These are phyloP conservation scores for Danio choprae DNA, from an alignment of 2,797 vertebrate genomes.

Conservation along the genomic window DNA sequence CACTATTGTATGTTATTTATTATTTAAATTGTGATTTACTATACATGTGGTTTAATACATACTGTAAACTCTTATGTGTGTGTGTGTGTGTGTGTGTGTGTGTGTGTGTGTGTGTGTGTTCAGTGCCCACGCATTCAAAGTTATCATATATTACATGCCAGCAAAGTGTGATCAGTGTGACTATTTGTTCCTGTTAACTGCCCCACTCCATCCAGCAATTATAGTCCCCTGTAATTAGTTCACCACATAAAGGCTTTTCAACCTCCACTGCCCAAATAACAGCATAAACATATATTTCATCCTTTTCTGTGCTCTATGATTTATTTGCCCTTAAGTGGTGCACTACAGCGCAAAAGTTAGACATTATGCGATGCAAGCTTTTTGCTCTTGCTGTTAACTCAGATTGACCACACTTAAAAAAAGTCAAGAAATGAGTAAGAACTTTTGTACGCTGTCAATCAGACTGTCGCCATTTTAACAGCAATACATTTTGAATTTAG, in stretches of 20 bases:
- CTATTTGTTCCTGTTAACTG: conserved; percentile 31
- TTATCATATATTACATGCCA: neutral
- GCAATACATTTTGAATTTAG: neutral
- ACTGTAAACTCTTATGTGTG: neutral
- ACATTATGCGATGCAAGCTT: conserved; percentile 19
- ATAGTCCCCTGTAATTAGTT: conserved; percentile 64
- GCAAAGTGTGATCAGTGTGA: neutral
- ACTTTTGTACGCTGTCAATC: neutral
- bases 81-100: neutral
- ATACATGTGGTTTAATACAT: neutral
- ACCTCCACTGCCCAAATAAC: conserved; percentile 38
- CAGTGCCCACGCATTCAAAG: neutral
- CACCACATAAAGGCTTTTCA: conserved; percentile 56
- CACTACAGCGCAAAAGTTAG: conserved; percentile 32
- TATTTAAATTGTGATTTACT: neutral
- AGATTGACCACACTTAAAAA: conserved; percentile 31
- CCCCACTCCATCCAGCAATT: conserved; percentile 36
- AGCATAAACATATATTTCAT: conserved; percentile 49
- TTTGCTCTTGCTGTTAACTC: conserved; percentile 18
- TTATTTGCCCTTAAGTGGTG: conserved; percentile 38
- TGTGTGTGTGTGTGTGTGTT: neutral
- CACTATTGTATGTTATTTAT: too few relatives aligned
- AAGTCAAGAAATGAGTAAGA: neutral
- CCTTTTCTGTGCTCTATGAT: conserved; percentile 1
- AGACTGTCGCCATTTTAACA: conserved; percentile 1